These are phyloP conservation scores for Sorex maritimensis DNA, from an alignment of 2,797 vertebrate species.

Conservation along the genomic window DNA sequence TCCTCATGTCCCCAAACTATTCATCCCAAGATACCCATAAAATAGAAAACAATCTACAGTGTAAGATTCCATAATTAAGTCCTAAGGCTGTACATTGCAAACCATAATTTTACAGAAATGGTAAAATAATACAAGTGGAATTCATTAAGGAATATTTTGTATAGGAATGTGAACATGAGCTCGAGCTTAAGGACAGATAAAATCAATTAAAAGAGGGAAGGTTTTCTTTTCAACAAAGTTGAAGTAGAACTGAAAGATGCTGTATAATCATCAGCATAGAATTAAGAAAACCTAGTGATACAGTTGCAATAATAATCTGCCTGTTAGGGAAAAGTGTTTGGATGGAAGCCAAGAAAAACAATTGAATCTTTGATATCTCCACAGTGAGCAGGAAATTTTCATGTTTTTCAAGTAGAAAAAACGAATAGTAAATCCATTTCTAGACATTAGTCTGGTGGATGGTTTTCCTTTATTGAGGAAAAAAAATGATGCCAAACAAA, in stretches of 20 bases:
- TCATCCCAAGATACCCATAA: not conserved
- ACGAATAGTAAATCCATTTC: slow-evolving; percentile 36
- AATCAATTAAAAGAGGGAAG: not conserved
- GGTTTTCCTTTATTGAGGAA: slow-evolving; percentile 23
- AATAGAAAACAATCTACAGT: not conserved
- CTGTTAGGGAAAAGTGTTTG: not conserved
- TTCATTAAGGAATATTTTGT: not conserved
- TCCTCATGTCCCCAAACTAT: not conserved
- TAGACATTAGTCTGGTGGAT: not conserved
- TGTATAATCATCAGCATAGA: not conserved
- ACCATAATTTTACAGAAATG: not conserved
- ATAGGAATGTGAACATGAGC: not conserved
- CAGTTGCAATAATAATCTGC: rapidly evolving
- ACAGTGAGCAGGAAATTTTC: not conserved
- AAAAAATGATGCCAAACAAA: not conserved
- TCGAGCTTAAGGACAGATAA: not conserved
- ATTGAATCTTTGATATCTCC: not conserved
- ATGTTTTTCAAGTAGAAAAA: not conserved
- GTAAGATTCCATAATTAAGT: not conserved
- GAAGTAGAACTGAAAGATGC: rapidly evolving
- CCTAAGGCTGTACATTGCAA: not conserved
- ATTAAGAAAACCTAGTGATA: not conserved
- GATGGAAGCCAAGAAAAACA: not conserved
- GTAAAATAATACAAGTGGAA: not conserved
- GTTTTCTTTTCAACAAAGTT: not conserved